Base-by-base conservation (phyloP, 2,888 invertebrate genomes). In the Andrena hattorfiana region DNA sequence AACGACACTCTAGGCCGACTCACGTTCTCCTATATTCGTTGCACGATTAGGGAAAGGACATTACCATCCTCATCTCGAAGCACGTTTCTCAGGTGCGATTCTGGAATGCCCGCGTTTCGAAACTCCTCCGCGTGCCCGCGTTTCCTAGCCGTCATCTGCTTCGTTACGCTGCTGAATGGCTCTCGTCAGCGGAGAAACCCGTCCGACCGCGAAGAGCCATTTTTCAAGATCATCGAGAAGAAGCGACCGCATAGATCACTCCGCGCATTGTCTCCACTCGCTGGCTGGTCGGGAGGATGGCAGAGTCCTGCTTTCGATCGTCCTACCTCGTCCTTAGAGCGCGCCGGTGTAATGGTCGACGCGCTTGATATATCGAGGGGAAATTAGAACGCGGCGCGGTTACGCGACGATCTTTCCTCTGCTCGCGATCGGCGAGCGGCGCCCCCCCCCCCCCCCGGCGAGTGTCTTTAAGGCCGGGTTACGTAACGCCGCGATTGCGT, bases 401-500 rank as follows among this genome's bases (percentile, higher is more conserved):
- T 85, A 75, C 83, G 81, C 85, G 84, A 79, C 73, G 83, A 73
- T 87, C 81, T 75, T 85, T 80, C 54, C 76, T 63, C 63, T 66
- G 56, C 30, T 16, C 64, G 59, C 71, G 62, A 28, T 10, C 6
- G 23, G 32, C 63, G 8, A 59, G 26, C 67, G 74, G 71, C 68
- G 74, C 75, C 48, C 66, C 48, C n/a, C n/a, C 68, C 68, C 72
- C 75, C 48, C 66, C 30, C 26, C 42, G 76, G 76, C 77, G 85
- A 83, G 70, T 75, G 77, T 84, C 77, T 82, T 84, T 86, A 80
- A 83, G 85, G 79, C 87, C 85, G 85, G 78, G 81, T 93, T 92
- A 91, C 91, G 91, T 90, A 93, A 89, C 75, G 68, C 77, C 84
- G 89, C 90, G 89, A 91, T 91, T 92, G 92, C 92, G 92, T 93